Conservation (phyloP, 2,888 invertebrate species). For the Hypercompe scribonia region DNA sequence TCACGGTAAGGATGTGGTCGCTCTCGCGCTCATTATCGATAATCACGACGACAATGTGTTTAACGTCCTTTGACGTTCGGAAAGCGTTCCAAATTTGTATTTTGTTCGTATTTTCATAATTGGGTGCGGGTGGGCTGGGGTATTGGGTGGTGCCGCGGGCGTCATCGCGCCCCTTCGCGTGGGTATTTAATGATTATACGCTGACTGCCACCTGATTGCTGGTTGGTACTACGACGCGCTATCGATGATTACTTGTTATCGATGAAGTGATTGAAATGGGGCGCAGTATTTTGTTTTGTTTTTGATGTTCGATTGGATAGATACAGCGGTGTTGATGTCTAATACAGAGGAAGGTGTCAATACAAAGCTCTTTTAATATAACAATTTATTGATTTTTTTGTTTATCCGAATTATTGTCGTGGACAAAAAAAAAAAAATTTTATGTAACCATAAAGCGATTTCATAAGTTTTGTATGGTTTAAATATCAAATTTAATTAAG, state of each 20-base stretch:
- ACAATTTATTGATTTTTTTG: background rate
- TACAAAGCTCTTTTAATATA: background rate
- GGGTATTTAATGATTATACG: slow-evolving; percentile 87
- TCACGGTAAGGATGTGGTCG: slow-evolving; percentile 66
- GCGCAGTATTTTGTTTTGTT: slow-evolving; percentile 22
- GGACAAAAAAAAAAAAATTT: background rate
- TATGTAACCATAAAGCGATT: too few relatives aligned
- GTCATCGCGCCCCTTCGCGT: slow-evolving; percentile 81
- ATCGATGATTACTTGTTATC: slow-evolving; percentile 74
- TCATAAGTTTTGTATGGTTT: background rate
- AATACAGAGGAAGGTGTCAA: slow-evolving; percentile 3
- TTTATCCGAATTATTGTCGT: background rate
- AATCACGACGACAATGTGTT: slow-evolving; percentile 59
- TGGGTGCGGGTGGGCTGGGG: slow-evolving; percentile 74
- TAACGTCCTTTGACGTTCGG: slow-evolving; percentile 70
- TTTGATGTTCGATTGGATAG: slow-evolving; percentile 34
- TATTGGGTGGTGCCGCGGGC: slow-evolving; percentile 77
- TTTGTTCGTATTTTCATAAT: slow-evolving; percentile 87
- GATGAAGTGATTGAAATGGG: slow-evolving; percentile 58
- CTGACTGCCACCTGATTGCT: slow-evolving; percentile 86
- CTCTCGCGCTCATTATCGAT: slow-evolving; percentile 65
- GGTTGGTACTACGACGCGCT: slow-evolving; percentile 65
- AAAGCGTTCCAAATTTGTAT: slow-evolving; percentile 79
- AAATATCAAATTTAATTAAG: background rate
- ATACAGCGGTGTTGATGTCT: slow-evolving; percentile 15